phyloP scores from a whole-genome alignment of 1,140 invertebrate species.

The Globodera ellingtonae region DNA sequence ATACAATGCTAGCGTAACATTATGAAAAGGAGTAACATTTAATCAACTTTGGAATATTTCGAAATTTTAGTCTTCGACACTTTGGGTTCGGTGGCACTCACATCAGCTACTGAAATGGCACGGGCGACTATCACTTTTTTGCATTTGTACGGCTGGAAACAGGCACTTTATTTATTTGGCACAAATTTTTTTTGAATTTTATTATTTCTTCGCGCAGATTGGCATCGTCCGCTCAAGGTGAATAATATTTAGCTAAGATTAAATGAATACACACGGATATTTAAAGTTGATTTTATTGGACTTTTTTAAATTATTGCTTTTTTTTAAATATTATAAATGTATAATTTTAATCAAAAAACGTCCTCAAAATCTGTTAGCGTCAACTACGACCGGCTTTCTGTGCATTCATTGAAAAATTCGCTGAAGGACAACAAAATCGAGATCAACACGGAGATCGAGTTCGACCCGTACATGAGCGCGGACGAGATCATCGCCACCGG shows the following conservation, averaged over 20 bases:
- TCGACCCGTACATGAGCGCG: slow-evolving; percentile 57
- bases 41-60: slow-evolving; percentile 31
- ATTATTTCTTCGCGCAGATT: slow-evolving; percentile 15
- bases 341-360: slow-evolving; percentile 15
- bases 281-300: slow-evolving; percentile 32
- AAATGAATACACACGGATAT: neutral
- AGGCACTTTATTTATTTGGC: slow-evolving; percentile 35
- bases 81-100: slow-evolving; percentile 60
- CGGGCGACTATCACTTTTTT: slow-evolving; percentile 59
- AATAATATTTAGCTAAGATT: neutral
- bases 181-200: neutral
- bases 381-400: slow-evolving; percentile 52
- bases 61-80: slow-evolving; percentile 60
- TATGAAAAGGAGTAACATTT: neutral
- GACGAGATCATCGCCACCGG: slow-evolving; percentile 59
- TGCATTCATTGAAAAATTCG: slow-evolving; percentile 56
- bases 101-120: slow-evolving; percentile 63
- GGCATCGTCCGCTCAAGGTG: slow-evolving; percentile 51
- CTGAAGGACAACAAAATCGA: slow-evolving; percentile 56
- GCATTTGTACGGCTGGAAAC: slow-evolving; percentile 61
- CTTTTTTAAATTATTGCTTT: neutral
- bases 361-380: slow-evolving; percentile 36
- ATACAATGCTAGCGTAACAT: too few species aligned
- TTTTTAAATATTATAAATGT: neutral
- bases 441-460: slow-evolving; percentile 56